Conservation (phyloP, 2,888 invertebrate species). For the Nysson spinosus region DNA sequence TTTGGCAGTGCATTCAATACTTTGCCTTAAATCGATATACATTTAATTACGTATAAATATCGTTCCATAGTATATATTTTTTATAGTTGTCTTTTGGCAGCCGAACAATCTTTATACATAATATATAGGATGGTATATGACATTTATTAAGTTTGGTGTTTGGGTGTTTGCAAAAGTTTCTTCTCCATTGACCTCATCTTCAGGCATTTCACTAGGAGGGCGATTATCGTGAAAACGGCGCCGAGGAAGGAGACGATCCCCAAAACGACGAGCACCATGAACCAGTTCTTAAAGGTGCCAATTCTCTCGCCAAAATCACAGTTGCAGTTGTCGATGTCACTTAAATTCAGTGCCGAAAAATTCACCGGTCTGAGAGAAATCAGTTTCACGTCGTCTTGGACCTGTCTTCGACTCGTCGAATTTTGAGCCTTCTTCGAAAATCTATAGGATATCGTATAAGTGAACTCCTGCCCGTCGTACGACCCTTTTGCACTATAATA, state of each 20-base stretch:
- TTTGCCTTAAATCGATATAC: too few species aligned
- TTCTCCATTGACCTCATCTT: constrained; percentile 65
- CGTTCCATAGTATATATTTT: too few species aligned
- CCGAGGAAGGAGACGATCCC: constrained; percentile 69
- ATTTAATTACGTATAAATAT: too few species aligned
- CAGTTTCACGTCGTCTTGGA: constrained; percentile 58
- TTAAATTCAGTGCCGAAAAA: constrained; percentile 67
- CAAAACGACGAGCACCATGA: constrained; percentile 68
- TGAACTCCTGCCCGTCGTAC: constrained; percentile 69
- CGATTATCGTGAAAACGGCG: constrained; percentile 66
- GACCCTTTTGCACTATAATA: constrained; percentile 69
- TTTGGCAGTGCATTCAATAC: too few species aligned
- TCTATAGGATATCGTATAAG: constrained; percentile 68
- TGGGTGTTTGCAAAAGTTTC: constrained; percentile 67
- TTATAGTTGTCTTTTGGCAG: neutral
- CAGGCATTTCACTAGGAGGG: constrained; percentile 64
- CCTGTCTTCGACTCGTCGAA: constrained; percentile 53
- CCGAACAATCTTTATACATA: constrained; percentile 13
- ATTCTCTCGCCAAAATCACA: constrained; percentile 69
- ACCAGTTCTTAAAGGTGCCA: constrained; percentile 70
- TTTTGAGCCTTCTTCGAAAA: constrained; percentile 61
- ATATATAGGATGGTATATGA: constrained; percentile 19
- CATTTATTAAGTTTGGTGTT: constrained; percentile 49
- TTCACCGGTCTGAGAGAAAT: constrained; percentile 69
- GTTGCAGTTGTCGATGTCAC: constrained; percentile 65